Evolutionary conservation across 2,113 vertebrate species (phyloP), one percentile per base, ranked within the genome.

Genomic region (Cyprinodon tularosa): DNA sequence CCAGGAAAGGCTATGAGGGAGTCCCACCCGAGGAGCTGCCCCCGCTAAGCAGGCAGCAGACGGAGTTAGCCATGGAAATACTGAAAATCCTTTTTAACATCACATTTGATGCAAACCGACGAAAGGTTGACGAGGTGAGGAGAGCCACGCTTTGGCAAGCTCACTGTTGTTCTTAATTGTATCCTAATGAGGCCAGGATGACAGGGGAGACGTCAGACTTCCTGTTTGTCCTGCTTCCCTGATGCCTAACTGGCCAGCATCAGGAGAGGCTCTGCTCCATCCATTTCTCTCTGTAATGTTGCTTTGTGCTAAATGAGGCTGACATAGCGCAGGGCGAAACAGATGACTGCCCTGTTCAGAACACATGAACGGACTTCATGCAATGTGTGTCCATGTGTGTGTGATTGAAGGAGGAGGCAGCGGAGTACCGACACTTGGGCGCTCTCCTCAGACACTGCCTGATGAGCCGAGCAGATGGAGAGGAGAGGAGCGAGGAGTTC

Each of bases 31-130:
- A 88, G 0, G 89, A 93, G 5, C 86, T 96, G 40, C 94, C 91
- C 0, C 93, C 89, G 4, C 89, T 99, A 50, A 94, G 95, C 61
- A 91, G 95, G 2, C 91, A 96, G 77, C 95, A 97, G 87, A 94
- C 94, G 0, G 96, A 98, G 80, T 88, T 94, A 6, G 95, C 95
- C 81, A 97, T 98, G 96, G 97, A 98, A 89, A 96, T 96, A 79
- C 95, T 99, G 69, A 99, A 99, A 89, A 96, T 98, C 85, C 95
- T 99, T 53, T 99, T 99, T 88, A 99, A 98, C 47, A 93, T 98
- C 90, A 99, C 97, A 14, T 96, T 96, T 47, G 95, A 98, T 78
- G 94, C 93, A 45, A 84, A 90, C 87, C 95, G 87, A 75, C 94
- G 91, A 48, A 95, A 96, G 47, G 95, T 95, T 22, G 97, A 97